Evolutionary conservation across 2,113 vertebrate genomes (phyloP), one percentile per base, ranked within the genome.

Genomic region (Rynchops niger): DNA sequence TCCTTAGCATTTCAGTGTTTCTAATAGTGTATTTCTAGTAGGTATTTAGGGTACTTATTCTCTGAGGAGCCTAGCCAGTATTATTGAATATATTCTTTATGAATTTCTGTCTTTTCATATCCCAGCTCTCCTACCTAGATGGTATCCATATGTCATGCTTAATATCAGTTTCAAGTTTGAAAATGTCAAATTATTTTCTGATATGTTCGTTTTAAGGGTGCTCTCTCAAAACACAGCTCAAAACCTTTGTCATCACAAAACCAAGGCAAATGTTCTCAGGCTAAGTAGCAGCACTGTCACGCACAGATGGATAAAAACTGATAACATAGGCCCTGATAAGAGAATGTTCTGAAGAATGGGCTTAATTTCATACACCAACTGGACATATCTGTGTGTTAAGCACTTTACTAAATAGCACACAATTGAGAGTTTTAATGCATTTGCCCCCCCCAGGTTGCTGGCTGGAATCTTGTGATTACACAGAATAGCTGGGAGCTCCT

Each of bases 171-270:
- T 67, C 63, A 50, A 34, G 19, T 32, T 52, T 27, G 81, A 92
- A 97, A 95, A 91, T 86, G 73, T 73, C 72, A 84, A 58, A 82
- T 90, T 94, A 56, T 84, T 95, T 94, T 61, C 61, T 66, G 15
- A 73, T 88, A 11, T 3, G 9, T 71, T 89, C 38, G 9, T 47
- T 78, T 86, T 71, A 81, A 91, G 78, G 40, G 30, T 59, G 30
- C 23, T 89, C 52, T 89, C 82, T 90, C 65, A 88, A 88, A 88
- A 80, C 9, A 21, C 27, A 76, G 65, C n/a, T 82, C 81, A 71
- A 70, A 93, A 86, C 15, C 17, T 66, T 88, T n/a, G 73, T n/a
- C 50, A 36, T 52, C 88, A 80, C 27, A 27, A 82, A 92, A 70
- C 3, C 27, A 15, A 79, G 38, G 38, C n/a, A 32, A 63, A 67